Base-by-base conservation (phyloP, 2,888 invertebrate genomes). In the Exephanes ischioxanthus region DNA sequence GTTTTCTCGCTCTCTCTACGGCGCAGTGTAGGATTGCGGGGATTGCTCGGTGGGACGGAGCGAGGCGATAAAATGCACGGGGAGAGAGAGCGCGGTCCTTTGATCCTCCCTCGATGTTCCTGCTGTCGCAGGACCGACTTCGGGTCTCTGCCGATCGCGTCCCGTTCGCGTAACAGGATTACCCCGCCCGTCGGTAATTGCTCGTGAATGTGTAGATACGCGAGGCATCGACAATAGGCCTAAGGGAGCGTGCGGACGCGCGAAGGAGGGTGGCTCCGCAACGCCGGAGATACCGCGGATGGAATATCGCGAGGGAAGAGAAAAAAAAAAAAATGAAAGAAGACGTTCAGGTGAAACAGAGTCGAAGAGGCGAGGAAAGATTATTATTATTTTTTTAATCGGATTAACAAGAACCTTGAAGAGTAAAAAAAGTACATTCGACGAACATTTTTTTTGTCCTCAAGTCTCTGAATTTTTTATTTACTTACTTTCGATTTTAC, bases 171-270 rank as follows among this genome's bases (percentile, higher is more conserved):
- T 94, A 94, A 92, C 90, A 90, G 92, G 94, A 94, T 94, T 94
- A 94, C 93, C 91, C 93, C 93, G 90, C 93, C 93, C 91, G 76
- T 87, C 87, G 87, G 94, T 94, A 94, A 94, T 94, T 94, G 94
- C 92, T 94, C 90, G 93, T 93, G 94, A 94, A 94, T 93, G 92
- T 92, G 87, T 89, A 89, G 91, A 91, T 91, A 91, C 88, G 89
- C 88, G 87, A 76, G 73, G 72, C 81, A 84, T 76, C 87, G 89
- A 92, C 91, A 92, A 91, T 91, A 87, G 87, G 77, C 86, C 88
- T 86, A 88, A 61, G 71, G 77, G 88, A 86, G 86, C 87, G 84
- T 87, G 78, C 66, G 80, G 67, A 14, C 61, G 14, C 55, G 63
- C 71, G 66, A 70, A 48, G 26, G 73, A 80, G 83, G 86, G 83